Base-by-base conservation (phyloP, 1,140 invertebrate genomes). In the Calosoma granatense region DNA sequence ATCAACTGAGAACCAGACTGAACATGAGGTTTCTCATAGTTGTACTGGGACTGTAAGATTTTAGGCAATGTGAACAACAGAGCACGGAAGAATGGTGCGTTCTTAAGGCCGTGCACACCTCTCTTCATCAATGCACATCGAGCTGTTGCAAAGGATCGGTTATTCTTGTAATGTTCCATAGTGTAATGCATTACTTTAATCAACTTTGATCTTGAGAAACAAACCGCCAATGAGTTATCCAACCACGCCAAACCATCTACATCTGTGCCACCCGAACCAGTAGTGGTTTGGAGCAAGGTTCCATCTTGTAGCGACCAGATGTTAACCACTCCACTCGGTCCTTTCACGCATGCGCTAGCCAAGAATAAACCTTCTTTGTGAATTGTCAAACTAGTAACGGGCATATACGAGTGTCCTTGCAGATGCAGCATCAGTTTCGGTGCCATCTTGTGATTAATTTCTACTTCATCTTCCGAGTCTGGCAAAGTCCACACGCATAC, bases 281-380 rank as follows among this genome's bases (percentile, higher is more conserved):
- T 76, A 53, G 76, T 64, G 1, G 81, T 82, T 59, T 82, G 76
- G 1, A 83, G 66, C 15, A 84, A 65, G 55, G 72, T 76, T 0
- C 79, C 81, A 68, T 82, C 76, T 67, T 76, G 70, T 1, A 85
- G 65, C 1, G 79, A 81, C 82, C 82, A 85, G 20, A 85, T 74
- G 63, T 85, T 84, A 2, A 84, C 67, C 62, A 81, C 72, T 11
- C 81, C 81, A 63, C 73, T 79, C 11, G 70, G 69, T 36, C 75
- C 70, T 62, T 75, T 75, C 17, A 64, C 60, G 63, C 72, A 74
- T 6, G 74, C 75, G 63, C 79, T 76, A 0, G 79, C 80, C 20
- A 85, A 63, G 54, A 83, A 70, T 4, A 78, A 67, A 1, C 76
- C 79, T 57, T 69, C 72, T 14, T 68, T 66, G 63, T 80, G 73